These are phyloP conservation scores for Fopius arisanus DNA, from an alignment of 1,140 invertebrate genomes.

Conservation along the genomic window DNA sequence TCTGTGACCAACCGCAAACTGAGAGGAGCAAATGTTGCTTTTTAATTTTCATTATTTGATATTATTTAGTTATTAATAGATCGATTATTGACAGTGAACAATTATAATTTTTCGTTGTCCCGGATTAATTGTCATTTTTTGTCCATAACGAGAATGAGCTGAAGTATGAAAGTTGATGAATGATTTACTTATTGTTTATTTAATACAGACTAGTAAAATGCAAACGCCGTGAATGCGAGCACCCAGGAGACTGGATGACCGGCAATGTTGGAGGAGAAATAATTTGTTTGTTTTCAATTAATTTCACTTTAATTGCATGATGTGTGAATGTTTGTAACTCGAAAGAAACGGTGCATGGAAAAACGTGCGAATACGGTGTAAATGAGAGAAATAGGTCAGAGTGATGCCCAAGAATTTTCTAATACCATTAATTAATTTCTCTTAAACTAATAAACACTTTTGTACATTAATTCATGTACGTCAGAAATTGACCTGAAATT, in stretches of 20 bases:
- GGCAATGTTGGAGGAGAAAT: constrained; percentile 18
- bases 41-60: neutral
- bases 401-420: constrained; percentile 45
- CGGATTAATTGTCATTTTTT: constrained; percentile 43
- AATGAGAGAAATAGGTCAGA: neutral
- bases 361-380: constrained; percentile 10
- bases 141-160: constrained; percentile 41
- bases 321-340: constrained; percentile 7
- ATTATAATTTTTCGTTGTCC: constrained; percentile 36
- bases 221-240: constrained; percentile 16
- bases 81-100: constrained; percentile 8
- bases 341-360: constrained; percentile 1
- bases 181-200: neutral
- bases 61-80: neutral
- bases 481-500: constrained; percentile 63
- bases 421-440: constrained; percentile 38
- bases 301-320: constrained; percentile 24
- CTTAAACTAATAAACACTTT: constrained; percentile 19
- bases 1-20: constrained; percentile 58
- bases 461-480: constrained; percentile 48
- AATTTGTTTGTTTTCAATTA: neutral
- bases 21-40: constrained; percentile 47
- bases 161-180: constrained; percentile 25
- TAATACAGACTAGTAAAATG: neutral
- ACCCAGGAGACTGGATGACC: constrained; percentile 27